Base-by-base conservation (phyloP, 2,888 invertebrate species). In the Acleris holmiana region DNA sequence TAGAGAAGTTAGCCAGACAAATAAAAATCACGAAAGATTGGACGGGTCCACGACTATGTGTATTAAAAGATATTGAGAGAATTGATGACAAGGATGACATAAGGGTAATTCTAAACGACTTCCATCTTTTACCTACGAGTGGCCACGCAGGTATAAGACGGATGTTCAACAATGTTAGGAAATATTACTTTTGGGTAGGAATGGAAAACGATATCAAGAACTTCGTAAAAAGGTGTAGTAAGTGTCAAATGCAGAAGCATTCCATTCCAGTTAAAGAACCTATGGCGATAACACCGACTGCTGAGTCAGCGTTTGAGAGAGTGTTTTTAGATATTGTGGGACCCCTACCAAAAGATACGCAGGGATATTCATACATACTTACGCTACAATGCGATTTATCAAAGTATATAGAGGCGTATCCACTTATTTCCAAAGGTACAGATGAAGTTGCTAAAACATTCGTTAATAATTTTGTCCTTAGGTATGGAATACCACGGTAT, bases 251-350 rank as follows among this genome's bases (percentile, higher is more conserved):
- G 23, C 62, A 68, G 51, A 73, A 69, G 48, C 59, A 68, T 60
- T 58, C 61, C 2, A 18, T 47, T 23, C 40, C 29, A 17, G 57
- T 40, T 13, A 68, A 62, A 46, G 55, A 69, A 40, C 67, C 68
- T 0, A 69, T 71, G 68, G 56, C 47, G 10, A 69, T 69, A 17
- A 69, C 69, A 3, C 61, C 68, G 2, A 73, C 73, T 7, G 71
- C 70, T 13, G 4, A 47, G 13, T 66, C 62, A 6, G 67, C 71
- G 13, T 72, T 73, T 53, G 68, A 69, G 8, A 70, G 67, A 61
- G 59, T 72, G 41, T 70, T 57, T 53, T 65, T 71, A 66, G 74
- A 73, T 61, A 48, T 72, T 47, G 69, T 72, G 41, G 71, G 71
- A 10, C 29, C 50, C 1, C 10, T 50, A 29, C 7, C 25, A 6